phyloP scores from a whole-genome alignment of 2,888 invertebrate species.

The Orchestes rusci region DNA sequence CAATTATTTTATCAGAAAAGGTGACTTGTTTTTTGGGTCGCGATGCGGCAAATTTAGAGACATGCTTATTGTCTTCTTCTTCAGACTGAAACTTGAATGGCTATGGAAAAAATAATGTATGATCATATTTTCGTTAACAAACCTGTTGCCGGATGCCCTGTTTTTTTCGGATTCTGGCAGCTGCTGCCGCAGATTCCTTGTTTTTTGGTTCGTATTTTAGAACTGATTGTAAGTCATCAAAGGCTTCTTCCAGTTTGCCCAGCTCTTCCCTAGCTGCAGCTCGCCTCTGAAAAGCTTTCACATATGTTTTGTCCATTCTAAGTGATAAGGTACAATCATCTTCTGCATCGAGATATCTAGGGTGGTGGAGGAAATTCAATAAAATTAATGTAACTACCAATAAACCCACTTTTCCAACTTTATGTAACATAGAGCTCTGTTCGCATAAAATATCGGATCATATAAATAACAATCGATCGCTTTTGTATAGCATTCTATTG shows the following conservation, averaged over 20 bases:
- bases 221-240: slow-evolving; percentile 62
- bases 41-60: slow-evolving; percentile 37
- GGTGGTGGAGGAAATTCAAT: not conserved
- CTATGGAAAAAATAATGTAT: not conserved
- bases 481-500: slow-evolving; percentile 77
- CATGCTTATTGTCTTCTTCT: slow-evolving; percentile 25
- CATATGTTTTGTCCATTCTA: slow-evolving; percentile 66
- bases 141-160: slow-evolving; percentile 5
- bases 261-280: slow-evolving; percentile 68
- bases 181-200: slow-evolving; percentile 55
- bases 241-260: slow-evolving; percentile 64
- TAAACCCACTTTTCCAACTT: slow-evolving; percentile 44
- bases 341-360: slow-evolving; percentile 63
- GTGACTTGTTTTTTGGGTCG: slow-evolving; percentile 25
- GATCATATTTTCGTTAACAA: not conserved
- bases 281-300: slow-evolving; percentile 79
- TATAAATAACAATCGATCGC: slow-evolving; percentile 77
- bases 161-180: slow-evolving; percentile 46
- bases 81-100: slow-evolving; percentile 16
- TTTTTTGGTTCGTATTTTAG: slow-evolving; percentile 75
- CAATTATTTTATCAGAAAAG: slow-evolving; percentile 28
- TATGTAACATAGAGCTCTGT: slow-evolving; percentile 79
- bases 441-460: slow-evolving; percentile 77
- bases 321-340: slow-evolving; percentile 77
- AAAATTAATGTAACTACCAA: not conserved